Conservation (phyloP, 64 coral and sea anemone genomes). For the Montipora capricornis region DNA sequence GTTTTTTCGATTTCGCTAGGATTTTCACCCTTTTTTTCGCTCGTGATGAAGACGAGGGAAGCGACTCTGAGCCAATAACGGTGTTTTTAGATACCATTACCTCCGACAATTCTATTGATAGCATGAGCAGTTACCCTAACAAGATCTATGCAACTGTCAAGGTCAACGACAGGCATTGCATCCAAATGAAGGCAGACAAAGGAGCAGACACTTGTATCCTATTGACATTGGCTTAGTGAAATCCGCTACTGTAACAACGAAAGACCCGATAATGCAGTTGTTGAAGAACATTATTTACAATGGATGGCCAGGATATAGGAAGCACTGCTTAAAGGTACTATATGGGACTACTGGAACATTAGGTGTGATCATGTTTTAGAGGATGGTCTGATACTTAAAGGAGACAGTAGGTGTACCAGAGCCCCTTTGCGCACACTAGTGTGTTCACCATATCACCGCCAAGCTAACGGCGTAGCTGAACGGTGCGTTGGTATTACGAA, state of each 20-base stretch:
- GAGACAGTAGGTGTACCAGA: slow-evolving; percentile 33
- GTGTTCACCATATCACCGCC: neutral
- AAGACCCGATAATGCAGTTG: too few species aligned
- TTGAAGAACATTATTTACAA: too few species aligned
- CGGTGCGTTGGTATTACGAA: slow-evolving; percentile 51
- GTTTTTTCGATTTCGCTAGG: too few species aligned
- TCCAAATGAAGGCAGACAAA: neutral
- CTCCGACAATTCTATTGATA: slow-evolving; percentile 42
- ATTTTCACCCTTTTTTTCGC: too few species aligned
- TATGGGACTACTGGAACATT: slow-evolving; percentile 20
- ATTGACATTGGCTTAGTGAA: neutral
- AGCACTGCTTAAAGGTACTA: too few species aligned
- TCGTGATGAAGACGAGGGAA: neutral
- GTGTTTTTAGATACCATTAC: slow-evolving; percentile 31
- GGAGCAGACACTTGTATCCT: slow-evolving; percentile 3
- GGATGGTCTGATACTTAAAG: slow-evolving; percentile 43
- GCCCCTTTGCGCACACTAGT: neutral
- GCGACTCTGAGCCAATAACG: neutral
- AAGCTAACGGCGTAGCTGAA: slow-evolving; percentile 60
- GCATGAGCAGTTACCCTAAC: slow-evolving; percentile 44
- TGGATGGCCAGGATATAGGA: too few species aligned
- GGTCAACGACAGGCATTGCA: neutral
- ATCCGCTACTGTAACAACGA: too few species aligned
- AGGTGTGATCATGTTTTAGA: slow-evolving; percentile 23
- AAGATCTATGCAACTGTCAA: slow-evolving; percentile 45